Conservation (phyloP, 2,888 invertebrate genomes). For the Yponomeuta evonymella region DNA sequence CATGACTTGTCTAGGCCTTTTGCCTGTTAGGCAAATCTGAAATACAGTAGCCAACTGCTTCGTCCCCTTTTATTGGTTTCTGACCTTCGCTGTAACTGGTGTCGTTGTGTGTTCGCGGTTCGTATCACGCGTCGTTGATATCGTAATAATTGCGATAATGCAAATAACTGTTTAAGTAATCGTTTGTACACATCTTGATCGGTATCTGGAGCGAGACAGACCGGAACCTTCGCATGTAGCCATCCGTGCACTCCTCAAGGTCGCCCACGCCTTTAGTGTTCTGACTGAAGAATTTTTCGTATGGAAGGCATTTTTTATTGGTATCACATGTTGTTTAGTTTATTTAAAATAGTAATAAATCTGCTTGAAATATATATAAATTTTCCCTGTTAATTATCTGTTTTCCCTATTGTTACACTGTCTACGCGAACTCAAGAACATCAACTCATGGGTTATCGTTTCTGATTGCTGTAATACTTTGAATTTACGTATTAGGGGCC, state of each 20-base stretch:
- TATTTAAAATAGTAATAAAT: too few species aligned
- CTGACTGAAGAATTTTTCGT: background rate
- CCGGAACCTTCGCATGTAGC: slow-evolving; percentile 57
- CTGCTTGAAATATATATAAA: too few species aligned
- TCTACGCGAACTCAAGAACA: too few species aligned
- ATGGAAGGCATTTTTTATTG: background rate
- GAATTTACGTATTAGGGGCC: too few species aligned
- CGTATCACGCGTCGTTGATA: background rate
- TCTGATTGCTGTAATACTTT: too few species aligned
- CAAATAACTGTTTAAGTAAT: slow-evolving; percentile 32
- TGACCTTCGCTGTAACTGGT: background rate
- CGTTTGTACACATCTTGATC: slow-evolving; percentile 44
- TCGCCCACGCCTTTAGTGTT: slow-evolving; percentile 40
- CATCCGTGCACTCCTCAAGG: slow-evolving; percentile 54
- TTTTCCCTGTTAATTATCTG: too few species aligned
- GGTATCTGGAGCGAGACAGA: slow-evolving; percentile 53
- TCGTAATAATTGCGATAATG: slow-evolving; percentile 14
- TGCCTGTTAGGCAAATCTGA: background rate
- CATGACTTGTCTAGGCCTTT: slow-evolving; percentile 30
- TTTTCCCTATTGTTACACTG: too few species aligned
- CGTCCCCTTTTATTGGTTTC: background rate
- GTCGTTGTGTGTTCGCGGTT: background rate
- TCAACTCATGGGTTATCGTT: too few species aligned
- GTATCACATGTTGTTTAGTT: background rate
- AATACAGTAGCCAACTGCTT: background rate